Conservation (phyloP, 1,140 invertebrate species). For the Leptinotarsa texana region DNA sequence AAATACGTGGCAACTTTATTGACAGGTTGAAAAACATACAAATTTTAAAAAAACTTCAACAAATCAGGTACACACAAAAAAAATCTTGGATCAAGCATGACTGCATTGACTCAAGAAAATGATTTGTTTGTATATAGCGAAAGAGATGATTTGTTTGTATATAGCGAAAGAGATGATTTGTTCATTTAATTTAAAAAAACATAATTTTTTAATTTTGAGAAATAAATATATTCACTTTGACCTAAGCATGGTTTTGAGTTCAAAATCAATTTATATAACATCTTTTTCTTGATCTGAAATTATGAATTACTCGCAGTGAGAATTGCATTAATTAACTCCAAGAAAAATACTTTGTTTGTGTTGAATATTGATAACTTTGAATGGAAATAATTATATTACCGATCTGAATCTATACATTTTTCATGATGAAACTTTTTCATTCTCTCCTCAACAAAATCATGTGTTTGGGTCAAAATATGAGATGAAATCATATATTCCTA, state of each 20-base stretch:
- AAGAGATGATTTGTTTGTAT: neutral
- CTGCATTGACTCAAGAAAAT: too few relatives aligned
- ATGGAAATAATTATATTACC: neutral
- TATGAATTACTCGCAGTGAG: neutral
- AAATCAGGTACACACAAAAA: too few relatives aligned
- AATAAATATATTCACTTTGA: neutral
- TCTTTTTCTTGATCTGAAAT: constrained; percentile 4
- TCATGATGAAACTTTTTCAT: neutral
- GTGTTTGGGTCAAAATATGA: neutral
- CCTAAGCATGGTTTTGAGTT: neutral
- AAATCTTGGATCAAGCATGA: too few relatives aligned
- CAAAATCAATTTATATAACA: constrained; percentile 5
- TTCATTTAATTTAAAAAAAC: too few relatives aligned
- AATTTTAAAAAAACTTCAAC: too few relatives aligned
- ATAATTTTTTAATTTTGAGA: neutral
- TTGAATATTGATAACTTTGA: constrained; percentile 11
- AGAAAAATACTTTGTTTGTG: too few relatives aligned
- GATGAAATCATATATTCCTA: neutral
- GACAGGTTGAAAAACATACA: too few relatives aligned
- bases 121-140: neutral
- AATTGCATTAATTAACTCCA: constrained; percentile 7
- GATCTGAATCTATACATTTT: neutral
- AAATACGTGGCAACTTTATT: too few relatives aligned
- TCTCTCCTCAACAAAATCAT: neutral
- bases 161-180: neutral